These are phyloP conservation scores for Spinus olivaceus DNA, from an alignment of 2,797 vertebrate genomes.

Conservation along the genomic window DNA sequence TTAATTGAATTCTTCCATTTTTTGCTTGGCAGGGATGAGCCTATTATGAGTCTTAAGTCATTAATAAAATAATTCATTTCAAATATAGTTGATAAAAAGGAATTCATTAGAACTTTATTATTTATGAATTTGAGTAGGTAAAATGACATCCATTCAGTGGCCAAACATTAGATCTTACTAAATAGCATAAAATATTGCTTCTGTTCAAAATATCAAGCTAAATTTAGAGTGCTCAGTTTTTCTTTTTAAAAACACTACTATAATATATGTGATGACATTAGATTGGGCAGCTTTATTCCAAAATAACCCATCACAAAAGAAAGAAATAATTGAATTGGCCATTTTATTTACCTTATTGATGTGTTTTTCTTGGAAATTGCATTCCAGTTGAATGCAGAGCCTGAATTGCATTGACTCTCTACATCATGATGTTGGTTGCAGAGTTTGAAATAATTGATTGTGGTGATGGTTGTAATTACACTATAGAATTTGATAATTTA, in stretches of 20 bases:
- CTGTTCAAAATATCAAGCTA: background rate
- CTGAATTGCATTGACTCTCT: background rate
- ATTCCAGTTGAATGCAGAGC: background rate
- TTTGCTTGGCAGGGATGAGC: background rate
- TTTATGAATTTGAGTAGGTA: background rate
- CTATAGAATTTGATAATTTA: background rate
- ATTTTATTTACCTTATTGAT: background rate
- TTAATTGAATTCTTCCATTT: slow-evolving; percentile 21
- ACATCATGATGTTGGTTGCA: background rate
- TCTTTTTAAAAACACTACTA: background rate
- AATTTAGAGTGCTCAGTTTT: background rate
- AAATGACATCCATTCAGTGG: background rate
- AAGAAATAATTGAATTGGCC: background rate
- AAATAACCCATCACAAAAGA: background rate
- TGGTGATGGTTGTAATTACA: background rate
- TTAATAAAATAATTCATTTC: background rate
- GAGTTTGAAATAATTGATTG: background rate
- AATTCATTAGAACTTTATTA: background rate
- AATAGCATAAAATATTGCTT: background rate
- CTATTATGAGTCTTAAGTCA: background rate
- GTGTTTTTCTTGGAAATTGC: background rate
- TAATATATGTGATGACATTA: background rate
- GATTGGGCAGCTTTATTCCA: background rate
- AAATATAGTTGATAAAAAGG: background rate
- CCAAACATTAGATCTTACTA: background rate